These are phyloP conservation scores for Mesembrinibis cayennensis DNA, from an alignment of 2,113 vertebrate genomes.

Conservation along the genomic window DNA sequence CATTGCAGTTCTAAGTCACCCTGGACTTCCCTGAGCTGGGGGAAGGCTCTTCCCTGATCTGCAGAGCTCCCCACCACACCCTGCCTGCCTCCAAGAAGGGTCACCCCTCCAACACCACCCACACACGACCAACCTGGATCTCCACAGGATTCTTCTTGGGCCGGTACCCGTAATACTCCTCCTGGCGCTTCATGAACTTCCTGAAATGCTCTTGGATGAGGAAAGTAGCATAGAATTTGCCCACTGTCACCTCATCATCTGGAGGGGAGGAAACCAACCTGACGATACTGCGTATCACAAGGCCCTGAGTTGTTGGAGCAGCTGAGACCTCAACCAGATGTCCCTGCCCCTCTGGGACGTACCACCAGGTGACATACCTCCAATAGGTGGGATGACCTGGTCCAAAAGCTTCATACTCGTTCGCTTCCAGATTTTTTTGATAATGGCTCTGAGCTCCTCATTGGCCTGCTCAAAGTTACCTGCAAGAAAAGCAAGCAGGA, in stretches of 20 bases:
- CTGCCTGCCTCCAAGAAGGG: neutral
- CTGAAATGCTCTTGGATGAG: constrained; percentile 97
- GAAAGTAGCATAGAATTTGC: constrained; percentile 98
- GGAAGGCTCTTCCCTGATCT: neutral
- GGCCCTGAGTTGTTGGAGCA: neutral
- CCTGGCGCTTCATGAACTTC: constrained; percentile 97
- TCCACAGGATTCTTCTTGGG: constrained; percentile 88
- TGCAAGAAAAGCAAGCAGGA: constrained; percentile 19
- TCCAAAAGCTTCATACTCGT: constrained; percentile 98
- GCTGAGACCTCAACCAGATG: neutral
- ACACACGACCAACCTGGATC: constrained; percentile 82
- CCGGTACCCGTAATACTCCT: constrained; percentile 96
- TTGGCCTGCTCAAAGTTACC: constrained; percentile 97
- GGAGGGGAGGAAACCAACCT: neutral
- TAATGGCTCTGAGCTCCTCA: constrained; percentile 93
- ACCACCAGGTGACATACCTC: constrained; percentile 74
- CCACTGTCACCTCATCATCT: constrained; percentile 99
- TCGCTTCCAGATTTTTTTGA: constrained; percentile 98
- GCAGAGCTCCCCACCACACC: neutral
- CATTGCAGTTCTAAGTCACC: neutral
- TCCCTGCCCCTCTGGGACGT: neutral
- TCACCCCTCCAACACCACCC: neutral
- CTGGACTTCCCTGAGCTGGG: neutral
- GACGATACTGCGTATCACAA: neutral
- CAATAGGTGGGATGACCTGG: constrained; percentile 97